Evolutionary conservation across 30 jellyfish, hydroid and myxozoan genomes (phyloP), one percentile per base, ranked within the genome.

Genomic region (Pseudorhiza aurosa): DNA sequence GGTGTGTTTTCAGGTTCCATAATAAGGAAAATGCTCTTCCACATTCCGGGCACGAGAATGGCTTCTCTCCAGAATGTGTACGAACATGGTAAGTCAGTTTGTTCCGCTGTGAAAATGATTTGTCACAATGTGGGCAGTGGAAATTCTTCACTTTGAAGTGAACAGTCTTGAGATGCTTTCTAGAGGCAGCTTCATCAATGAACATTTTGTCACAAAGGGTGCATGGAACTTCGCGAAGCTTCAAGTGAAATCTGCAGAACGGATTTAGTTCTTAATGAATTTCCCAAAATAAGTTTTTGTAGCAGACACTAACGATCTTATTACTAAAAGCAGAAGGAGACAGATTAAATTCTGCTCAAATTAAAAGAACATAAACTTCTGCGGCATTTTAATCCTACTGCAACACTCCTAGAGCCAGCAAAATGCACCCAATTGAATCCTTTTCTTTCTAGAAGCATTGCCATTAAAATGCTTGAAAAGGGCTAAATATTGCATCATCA

Each of bases 101-200:
- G 81, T 94, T 94, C 28, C 99, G 95, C 77, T 94, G 99, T 8
- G 99, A 94, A 65, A 94, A 94, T n/a, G 99, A 87, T 68, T 94
- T 94, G 70, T 94, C 99, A 57, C 99, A 94, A 50, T 94, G 96
- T 4, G 99, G 99, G 58, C 99, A 94, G 79, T 94, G 99, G 81
- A 87, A 94, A 87, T 94, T 94, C 75, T 94, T 94, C 69, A 94
- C 99, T 77, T 94, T 94, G 91, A 94, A 94, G 58, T 94, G 99
- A 8, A 94, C 99, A 2, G 99, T 94, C 56, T 94, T 94, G 9
- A 94, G 68, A 37, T 94, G 99, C 68, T 94, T 94, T 40, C 99
- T 65, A 11, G 99, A 96, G 11, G 99, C 99, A 27, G 99, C 99
- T 68, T 94, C 99, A 50, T 94, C 99, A 28, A 94, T 94, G 86